Percentiles rank a stretch among this genome's conserved stretches.
These are phyloP conservation scores for Zele albiditarsus DNA, from an alignment of 2,888 invertebrate species.

Conservation along the genomic window DNA sequence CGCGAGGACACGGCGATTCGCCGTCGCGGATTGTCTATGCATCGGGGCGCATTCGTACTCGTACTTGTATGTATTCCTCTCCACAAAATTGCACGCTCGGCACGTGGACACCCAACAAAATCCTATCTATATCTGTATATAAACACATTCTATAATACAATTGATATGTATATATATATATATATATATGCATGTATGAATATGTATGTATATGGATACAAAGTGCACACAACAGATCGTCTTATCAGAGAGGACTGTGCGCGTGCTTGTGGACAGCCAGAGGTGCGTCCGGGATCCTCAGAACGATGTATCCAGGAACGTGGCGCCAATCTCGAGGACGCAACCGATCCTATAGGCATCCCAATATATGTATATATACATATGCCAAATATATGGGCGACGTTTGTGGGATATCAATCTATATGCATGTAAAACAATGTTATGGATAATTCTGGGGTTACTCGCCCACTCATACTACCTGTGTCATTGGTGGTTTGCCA, in stretches of 20 bases:
- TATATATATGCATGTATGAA: not conserved
- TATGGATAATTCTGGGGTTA: slow-evolving; percentile 2
- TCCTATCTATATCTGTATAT: not conserved
- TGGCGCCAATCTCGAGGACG: not conserved
- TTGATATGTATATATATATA: not conserved
- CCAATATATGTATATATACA: not conserved
- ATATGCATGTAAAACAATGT: slow-evolving; percentile 3
- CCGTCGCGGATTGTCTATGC: slow-evolving; percentile 19
- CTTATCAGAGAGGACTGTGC: slow-evolving; percentile 6
- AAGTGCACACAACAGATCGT: not conserved
- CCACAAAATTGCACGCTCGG: slow-evolving; percentile 10
- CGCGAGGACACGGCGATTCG: slow-evolving; percentile 29
- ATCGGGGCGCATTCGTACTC: slow-evolving; percentile 24
- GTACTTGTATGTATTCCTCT: not conserved
- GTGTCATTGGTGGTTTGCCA: too few species aligned
- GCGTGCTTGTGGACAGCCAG: slow-evolving; percentile 21
- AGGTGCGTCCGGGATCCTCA: slow-evolving; percentile 12
- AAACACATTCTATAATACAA: not conserved
- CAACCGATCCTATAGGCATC: not conserved
- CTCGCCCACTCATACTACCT: too few species aligned
- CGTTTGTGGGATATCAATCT: slow-evolving; percentile 5
- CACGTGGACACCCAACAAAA: slow-evolving; percentile 18
- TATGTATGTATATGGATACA: not conserved
- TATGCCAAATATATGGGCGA: not conserved
- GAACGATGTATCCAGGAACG: not conserved